These are phyloP conservation scores for Drosophila recens DNA, from an alignment of 2,888 invertebrate genomes.

Conservation along the genomic window DNA sequence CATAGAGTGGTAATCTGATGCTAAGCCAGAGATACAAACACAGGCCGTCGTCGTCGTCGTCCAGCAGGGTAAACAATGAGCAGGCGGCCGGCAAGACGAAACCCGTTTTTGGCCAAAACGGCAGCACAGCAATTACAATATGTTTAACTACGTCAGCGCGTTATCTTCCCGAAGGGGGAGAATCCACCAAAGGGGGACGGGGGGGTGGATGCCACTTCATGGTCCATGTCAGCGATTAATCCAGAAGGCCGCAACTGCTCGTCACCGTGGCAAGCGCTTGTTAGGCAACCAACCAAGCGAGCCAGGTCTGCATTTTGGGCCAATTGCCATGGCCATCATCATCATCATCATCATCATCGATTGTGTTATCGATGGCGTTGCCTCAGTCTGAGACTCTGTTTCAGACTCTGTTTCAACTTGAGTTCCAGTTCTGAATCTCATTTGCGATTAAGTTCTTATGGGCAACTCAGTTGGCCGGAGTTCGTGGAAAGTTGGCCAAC, in stretches of 20 bases:
- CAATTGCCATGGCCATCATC: slow-evolving; percentile 54
- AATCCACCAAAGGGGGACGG: no score
- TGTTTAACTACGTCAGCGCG: slow-evolving; percentile 84
- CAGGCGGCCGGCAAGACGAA: slow-evolving; percentile 46
- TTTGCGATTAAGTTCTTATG: slow-evolving; percentile 83
- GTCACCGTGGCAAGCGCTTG: slow-evolving; percentile 79
- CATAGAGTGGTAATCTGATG: slow-evolving; percentile 83
- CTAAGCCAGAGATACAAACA: slow-evolving; percentile 69
- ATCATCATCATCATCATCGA: slow-evolving; percentile 41
- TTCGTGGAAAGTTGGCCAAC: slow-evolving; percentile 77
- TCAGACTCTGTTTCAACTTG: neutral
- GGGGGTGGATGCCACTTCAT: slow-evolving; percentile 6
- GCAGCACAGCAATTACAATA: slow-evolving; percentile 83
- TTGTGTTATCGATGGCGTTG: slow-evolving; percentile 84
- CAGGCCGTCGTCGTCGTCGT: slow-evolving; percentile 24
- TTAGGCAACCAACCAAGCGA: slow-evolving; percentile 48
- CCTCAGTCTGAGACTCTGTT: slow-evolving; percentile 28
- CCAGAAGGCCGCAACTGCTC: slow-evolving; percentile 82
- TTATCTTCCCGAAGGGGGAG: slow-evolving; percentile 54
- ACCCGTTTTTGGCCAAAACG: slow-evolving; percentile 69
- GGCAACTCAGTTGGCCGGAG: slow-evolving; percentile 51
- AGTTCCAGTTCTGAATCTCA: slow-evolving; percentile 67
- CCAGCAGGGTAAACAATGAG: slow-evolving; percentile 71
- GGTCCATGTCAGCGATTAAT: slow-evolving; percentile 85
- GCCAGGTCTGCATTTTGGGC: slow-evolving; percentile 36